Conservation (phyloP, 2,113 vertebrate species). For the Cnemophilus loriae region DNA sequence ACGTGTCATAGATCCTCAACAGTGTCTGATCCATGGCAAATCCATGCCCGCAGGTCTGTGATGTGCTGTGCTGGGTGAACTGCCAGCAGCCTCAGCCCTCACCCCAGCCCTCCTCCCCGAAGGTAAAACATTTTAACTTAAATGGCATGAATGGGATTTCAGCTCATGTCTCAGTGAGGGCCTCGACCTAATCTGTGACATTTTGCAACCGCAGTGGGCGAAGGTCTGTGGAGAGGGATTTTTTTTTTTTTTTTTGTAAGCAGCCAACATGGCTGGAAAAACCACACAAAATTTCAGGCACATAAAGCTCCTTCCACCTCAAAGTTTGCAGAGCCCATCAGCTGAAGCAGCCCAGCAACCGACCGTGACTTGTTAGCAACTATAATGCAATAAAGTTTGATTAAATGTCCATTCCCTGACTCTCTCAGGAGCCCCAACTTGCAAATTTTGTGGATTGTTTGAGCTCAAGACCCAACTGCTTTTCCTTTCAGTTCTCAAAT, state of each 20-base stretch:
- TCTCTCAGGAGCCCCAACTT: background rate
- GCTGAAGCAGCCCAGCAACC: background rate
- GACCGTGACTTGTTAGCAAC: background rate
- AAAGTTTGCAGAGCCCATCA: background rate
- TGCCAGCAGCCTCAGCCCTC: background rate
- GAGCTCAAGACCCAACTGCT: conserved; percentile 25
- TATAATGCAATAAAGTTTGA: background rate
- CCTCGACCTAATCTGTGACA: background rate
- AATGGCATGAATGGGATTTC: background rate
- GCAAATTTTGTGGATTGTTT: conserved; percentile 1
- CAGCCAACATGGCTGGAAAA: background rate
- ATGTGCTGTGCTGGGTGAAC: background rate
- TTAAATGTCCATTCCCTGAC: background rate
- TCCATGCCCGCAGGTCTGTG: background rate
- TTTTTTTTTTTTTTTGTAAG: background rate
- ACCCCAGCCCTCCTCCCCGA: background rate
- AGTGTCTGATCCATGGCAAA: background rate
- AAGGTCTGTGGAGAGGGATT: background rate
- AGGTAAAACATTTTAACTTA: background rate
- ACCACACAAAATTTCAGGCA: background rate
- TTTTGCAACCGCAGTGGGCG: background rate
- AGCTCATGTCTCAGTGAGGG: background rate
- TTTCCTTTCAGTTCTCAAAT: conserved; percentile 61
- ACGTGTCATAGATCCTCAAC: background rate
- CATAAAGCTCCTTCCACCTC: background rate